Evolutionary conservation across 2,797 vertebrate genomes (phyloP).

Genomic region (Enteromius radiatus): DNA sequence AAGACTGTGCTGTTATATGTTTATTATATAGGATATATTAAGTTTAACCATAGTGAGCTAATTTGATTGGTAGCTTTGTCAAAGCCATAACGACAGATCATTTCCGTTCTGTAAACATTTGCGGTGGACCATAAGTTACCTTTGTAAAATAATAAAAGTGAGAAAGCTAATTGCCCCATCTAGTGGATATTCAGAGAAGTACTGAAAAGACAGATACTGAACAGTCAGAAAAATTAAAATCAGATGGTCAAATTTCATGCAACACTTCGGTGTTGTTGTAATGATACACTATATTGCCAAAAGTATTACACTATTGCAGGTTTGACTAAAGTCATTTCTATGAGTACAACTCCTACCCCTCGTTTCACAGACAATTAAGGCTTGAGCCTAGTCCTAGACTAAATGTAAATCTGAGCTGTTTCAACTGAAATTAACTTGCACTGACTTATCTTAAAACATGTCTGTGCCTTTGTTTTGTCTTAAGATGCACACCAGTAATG

Average conservation of each 20-base stretch:
- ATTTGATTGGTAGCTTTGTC: not conserved
- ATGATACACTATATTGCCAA: not conserved
- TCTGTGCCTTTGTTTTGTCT: too few relatives aligned
- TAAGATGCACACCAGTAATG: too few relatives aligned
- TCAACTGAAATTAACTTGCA: too few relatives aligned
- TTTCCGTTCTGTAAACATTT: not conserved
- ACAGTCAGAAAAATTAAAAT: not conserved
- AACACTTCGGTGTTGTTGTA: too few relatives aligned
- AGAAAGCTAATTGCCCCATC: constrained; percentile 13
- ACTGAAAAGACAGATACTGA: not conserved
- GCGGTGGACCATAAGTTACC: accelerated
- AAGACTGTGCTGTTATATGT: too few relatives aligned
- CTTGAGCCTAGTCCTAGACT: too few relatives aligned
- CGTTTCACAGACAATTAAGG: too few relatives aligned
- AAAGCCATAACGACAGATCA: not conserved
- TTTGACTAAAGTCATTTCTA: too few relatives aligned
- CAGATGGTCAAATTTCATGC: not conserved
- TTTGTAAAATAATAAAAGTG: not conserved
- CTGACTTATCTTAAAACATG: too few relatives aligned
- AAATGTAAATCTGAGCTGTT: too few relatives aligned
- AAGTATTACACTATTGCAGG: too few relatives aligned
- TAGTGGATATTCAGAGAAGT: constrained; percentile 9
- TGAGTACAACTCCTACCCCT: too few relatives aligned
- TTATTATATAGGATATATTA: not conserved
- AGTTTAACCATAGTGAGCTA: not conserved